Conservation (phyloP, 1,140 invertebrate species). For the Helicorthomorpha holstii region DNA sequence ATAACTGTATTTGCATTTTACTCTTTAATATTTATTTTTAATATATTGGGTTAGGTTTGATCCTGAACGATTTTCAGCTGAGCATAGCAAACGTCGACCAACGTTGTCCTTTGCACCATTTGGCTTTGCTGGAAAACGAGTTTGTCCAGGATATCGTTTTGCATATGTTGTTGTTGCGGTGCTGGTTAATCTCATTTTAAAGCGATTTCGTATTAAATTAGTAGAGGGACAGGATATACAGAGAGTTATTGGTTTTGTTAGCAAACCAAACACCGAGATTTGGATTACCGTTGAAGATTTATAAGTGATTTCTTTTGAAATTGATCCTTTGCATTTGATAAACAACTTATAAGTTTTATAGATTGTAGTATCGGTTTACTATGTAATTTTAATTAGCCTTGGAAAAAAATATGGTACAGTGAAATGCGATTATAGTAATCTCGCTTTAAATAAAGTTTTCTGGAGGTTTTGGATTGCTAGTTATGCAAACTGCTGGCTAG, state of each 20-base stretch:
- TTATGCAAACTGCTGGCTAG: no score
- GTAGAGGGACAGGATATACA: constrained; percentile 19
- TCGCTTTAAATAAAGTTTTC: no score
- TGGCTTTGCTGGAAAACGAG: constrained; percentile 24
- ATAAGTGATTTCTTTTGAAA: no score
- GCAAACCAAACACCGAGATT: constrained; percentile 22
- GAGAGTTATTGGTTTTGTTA: constrained; percentile 19
- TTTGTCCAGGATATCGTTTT: constrained; percentile 21
- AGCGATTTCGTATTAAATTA: constrained; percentile 17
- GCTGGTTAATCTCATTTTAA: constrained; percentile 14
- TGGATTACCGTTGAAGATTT: constrained; percentile 18
- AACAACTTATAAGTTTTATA: no score
- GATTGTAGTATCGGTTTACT: no score
- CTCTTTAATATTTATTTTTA: not conserved
- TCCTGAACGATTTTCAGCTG: constrained; percentile 20
- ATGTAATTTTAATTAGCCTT: no score
- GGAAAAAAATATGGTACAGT: constrained; percentile 11
- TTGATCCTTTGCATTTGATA: no score
- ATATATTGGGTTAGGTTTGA: no score
- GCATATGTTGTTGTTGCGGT: constrained; percentile 16
- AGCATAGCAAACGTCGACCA: constrained; percentile 6
- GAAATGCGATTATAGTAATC: no score
- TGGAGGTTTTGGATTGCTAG: no score
- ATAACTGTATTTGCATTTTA: no score
- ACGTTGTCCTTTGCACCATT: constrained; percentile 17